These are phyloP conservation scores for Oppia nitens DNA, from an alignment of 1,140 invertebrate genomes.

Conservation along the genomic window DNA sequence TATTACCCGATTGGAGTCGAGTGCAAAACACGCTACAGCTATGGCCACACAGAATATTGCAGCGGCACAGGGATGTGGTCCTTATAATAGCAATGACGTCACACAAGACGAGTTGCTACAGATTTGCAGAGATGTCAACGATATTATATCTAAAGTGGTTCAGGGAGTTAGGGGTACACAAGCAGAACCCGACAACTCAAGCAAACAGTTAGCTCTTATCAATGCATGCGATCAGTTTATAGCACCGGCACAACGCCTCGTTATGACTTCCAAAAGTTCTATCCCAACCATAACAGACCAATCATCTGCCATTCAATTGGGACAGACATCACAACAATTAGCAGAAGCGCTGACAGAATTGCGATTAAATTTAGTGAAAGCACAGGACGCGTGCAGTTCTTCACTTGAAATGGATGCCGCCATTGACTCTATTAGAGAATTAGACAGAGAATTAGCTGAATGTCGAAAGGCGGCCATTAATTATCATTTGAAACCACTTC, in stretches of 20 bases:
- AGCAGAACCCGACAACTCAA: constrained; percentile 49
- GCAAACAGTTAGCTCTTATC: constrained; percentile 61
- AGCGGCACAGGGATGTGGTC: constrained; percentile 46
- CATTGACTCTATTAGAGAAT: constrained; percentile 53
- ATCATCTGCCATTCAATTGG: constrained; percentile 49
- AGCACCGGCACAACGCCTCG: constrained; percentile 45
- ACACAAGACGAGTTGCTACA: constrained; percentile 54
- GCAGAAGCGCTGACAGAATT: constrained; percentile 57
- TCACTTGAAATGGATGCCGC: constrained; percentile 59
- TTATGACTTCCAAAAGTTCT: constrained; percentile 52
- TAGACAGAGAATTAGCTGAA: constrained; percentile 64
- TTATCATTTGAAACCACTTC: constrained; percentile 54
- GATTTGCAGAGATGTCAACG: constrained; percentile 54
- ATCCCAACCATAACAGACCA: constrained; percentile 71
- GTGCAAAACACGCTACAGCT: constrained; percentile 12
- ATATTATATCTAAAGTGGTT: constrained; percentile 61
- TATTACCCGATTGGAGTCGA: constrained; percentile 49
- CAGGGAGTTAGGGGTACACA: constrained; percentile 58
- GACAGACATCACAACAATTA: constrained; percentile 52
- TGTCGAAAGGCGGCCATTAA: constrained; percentile 52
- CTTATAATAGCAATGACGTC: constrained; percentile 47
- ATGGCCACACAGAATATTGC: constrained; percentile 71
- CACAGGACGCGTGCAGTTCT: constrained; percentile 70
- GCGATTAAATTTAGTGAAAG: constrained; percentile 57
- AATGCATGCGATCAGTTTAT: constrained; percentile 65